Base-by-base conservation (phyloP, 2,888 invertebrate species). In the Lepidonotus clava region DNA sequence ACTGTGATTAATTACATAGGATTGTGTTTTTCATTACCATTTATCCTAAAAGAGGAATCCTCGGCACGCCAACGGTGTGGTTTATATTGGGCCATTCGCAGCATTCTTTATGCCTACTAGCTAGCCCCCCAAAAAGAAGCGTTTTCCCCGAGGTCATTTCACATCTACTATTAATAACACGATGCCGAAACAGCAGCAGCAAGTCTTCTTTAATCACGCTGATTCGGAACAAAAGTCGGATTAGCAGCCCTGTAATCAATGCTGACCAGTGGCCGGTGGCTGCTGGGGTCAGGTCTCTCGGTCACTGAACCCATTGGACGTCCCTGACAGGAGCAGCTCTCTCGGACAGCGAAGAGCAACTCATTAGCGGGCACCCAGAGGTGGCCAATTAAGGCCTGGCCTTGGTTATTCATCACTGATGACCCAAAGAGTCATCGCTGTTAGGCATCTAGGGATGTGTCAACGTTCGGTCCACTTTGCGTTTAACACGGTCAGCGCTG, bases 391-490 rank as follows among this genome's bases (percentile, higher is more conserved):
- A 61, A n/a, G 28, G 61, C 28, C 4, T 24, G 28, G 61, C 61
- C 28, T 61, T 61, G 61, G 28, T 61, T 61, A 61, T 61, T 61
- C 61, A 61, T 61, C 61, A 61, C 61, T 28, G 61, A 61, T 61
- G 61, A 61, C 61, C 11, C n/a, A 61, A 61, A 32, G 61, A 61
- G 24, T 32, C 28, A 18, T 61, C 61, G 28, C 61, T 24, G 28
- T 11, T n/a, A n/a, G n/a, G n/a, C n/a, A n/a, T n/a, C n/a, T n/a
- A n/a, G n/a, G n/a, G n/a, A n/a, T n/a, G n/a, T n/a, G n/a, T n/a
- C n/a, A n/a, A n/a, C n/a, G n/a, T n/a, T n/a, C n/a, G n/a, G n/a
- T n/a, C n/a, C n/a, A n/a, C n/a, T n/a, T n/a, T n/a, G n/a, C n/a
- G n/a, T n/a, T n/a, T n/a, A n/a, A n/a, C n/a, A n/a, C n/a, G n/a